These are phyloP conservation scores for Cnemophilus loriae DNA, from an alignment of 2,113 vertebrate species.

Conservation along the genomic window DNA sequence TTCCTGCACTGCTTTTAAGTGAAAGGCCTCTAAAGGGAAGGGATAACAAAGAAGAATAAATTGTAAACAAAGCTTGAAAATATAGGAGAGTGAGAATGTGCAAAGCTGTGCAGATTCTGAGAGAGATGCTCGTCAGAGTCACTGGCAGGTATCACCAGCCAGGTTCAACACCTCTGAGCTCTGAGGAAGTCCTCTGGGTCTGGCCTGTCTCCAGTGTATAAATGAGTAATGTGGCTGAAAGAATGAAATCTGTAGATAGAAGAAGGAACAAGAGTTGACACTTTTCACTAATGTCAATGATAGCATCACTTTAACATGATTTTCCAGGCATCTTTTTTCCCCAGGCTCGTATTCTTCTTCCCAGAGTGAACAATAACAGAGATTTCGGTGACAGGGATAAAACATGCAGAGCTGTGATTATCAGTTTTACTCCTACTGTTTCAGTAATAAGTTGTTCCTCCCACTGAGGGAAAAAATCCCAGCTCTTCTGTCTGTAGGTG, in stretches of 20 bases:
- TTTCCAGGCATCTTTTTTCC: not conserved
- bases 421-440: not conserved
- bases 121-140: not conserved
- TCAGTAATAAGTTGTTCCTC: not conserved
- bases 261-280: not conserved
- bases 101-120: not conserved
- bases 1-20: not conserved
- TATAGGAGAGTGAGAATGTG: not conserved
- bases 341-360: not conserved
- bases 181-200: not conserved
- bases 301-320: not conserved
- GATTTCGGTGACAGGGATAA: not conserved
- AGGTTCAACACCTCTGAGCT: not conserved
- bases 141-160: not conserved
- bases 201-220: not conserved
- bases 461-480: not conserved
- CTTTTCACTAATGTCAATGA: not conserved
- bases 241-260: not conserved
- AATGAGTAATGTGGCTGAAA: not conserved
- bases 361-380: not conserved
- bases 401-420: not conserved
- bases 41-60: not conserved
- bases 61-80: not conserved
- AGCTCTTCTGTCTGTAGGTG: not conserved
- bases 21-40: not conserved